phyloP scores from a whole-genome alignment of 2,797 vertebrate species.

The Leuciscus waleckii region DNA sequence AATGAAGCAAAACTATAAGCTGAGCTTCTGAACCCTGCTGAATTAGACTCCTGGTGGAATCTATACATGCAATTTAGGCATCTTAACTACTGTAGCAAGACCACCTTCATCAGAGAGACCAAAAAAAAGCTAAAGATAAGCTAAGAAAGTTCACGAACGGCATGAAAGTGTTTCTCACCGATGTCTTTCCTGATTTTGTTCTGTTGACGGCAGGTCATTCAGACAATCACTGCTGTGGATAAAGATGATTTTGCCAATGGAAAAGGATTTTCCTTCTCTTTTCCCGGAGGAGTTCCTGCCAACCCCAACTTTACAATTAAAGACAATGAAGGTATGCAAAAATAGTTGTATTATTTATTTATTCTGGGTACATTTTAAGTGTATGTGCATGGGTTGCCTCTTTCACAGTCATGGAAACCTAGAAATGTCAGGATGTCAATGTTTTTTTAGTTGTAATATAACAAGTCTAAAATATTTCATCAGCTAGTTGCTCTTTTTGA shows the following conservation, averaged over 20 bases:
- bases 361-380: neutral
- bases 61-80: neutral
- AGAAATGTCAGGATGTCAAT: neutral
- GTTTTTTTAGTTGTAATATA: neutral
- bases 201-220: constrained; percentile 84
- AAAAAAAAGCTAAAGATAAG: neutral
- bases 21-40: neutral
- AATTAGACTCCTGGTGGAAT: neutral
- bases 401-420: neutral
- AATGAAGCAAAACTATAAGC: neutral
- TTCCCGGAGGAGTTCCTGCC: constrained; percentile 81
- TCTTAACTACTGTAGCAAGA: neutral
- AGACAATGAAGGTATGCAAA: constrained; percentile 95
- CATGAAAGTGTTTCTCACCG: neutral
- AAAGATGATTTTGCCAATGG: constrained; percentile 96
- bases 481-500: neutral
- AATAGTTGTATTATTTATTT: constrained; percentile 53
- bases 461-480: neutral
- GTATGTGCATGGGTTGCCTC: neutral
- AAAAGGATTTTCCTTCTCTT: constrained; percentile 89
- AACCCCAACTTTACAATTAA: constrained; percentile 98
- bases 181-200: constrained; percentile 11
- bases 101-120: neutral
- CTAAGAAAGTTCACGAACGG: neutral
- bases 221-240: constrained; percentile 91